phyloP scores from a whole-genome alignment of 2,888 invertebrate species.

The Luperina testacea region DNA sequence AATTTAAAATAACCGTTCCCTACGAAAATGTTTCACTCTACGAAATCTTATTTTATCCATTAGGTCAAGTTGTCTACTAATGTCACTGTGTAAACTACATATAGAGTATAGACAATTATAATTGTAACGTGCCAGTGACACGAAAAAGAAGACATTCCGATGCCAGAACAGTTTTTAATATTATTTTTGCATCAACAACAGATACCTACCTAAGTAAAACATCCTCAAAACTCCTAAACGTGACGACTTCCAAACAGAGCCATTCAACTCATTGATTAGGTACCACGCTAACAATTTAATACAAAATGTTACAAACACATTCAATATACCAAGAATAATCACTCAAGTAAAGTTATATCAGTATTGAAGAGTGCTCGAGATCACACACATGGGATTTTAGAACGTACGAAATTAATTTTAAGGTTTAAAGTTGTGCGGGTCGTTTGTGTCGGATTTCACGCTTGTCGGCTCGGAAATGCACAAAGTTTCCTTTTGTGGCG shows the following conservation, averaged over 20 bases:
- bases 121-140: neutral
- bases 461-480: slow-evolving; percentile 88
- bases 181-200: neutral
- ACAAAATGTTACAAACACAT: slow-evolving; percentile 73
- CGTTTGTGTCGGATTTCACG: slow-evolving; percentile 84
- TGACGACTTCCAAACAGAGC: slow-evolving; percentile 36
- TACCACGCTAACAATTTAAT: slow-evolving; percentile 70
- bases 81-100: too few relatives aligned
- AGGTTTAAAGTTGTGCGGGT: slow-evolving; percentile 69
- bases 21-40: too few relatives aligned
- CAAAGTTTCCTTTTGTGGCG: slow-evolving; percentile 90
- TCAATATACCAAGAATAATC: slow-evolving; percentile 77
- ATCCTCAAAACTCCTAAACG: slow-evolving; percentile 8
- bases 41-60: too few relatives aligned
- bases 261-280: slow-evolving; percentile 58
- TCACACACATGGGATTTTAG: slow-evolving; percentile 59
- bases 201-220: neutral
- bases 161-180: neutral
- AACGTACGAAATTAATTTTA: slow-evolving; percentile 70
- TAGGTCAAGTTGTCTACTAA: too few relatives aligned
- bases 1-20: too few relatives aligned
- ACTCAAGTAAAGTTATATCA: slow-evolving; percentile 74
- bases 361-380: slow-evolving; percentile 65
- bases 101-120: too few relatives aligned
- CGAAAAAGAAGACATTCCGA: neutral